Evolutionary conservation across 2,888 invertebrate genomes (phyloP), one percentile per base, ranked within the genome.

Genomic region (Mimas tiliae): DNA sequence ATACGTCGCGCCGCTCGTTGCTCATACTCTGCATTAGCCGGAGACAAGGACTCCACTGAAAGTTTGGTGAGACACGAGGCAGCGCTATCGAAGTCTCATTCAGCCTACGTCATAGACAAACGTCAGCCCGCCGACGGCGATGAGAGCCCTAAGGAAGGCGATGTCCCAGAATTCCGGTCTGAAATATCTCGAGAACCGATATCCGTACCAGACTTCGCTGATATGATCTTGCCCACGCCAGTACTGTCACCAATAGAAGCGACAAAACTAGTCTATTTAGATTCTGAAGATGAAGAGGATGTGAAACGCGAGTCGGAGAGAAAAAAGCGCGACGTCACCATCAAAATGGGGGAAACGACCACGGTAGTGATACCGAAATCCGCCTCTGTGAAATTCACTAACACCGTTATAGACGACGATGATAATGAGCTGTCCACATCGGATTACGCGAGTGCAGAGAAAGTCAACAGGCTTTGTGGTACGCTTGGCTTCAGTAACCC

Each of bases 361-460:
- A 75, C 70, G 89, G 94, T 81, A 91, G 95, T 85, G 91, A 91
- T 86, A 90, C 95, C 66, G 88, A 95, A 86, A 80, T 95, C 71
- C 74, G 95, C 95, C 2, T 95, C 95, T 6, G 95, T 95, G 3
- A 88, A 95, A 66, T 95, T 95, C 75, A 94, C 94, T 11, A 90
- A 92, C 62, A 88, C 94, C 21, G 90, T 89, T n/a, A 87, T 91
- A 33, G 91, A 94, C 21, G 90, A 94, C 58, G 94, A 95, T 67
- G 94, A 94, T 68, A 91, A 90, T 65, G 94, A 95, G 69, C 80
- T 94, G 69, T 96, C 96, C 0, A 96, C 96, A 0, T 96, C 96
- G 6, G 96, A 96, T 80, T 97, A 96, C 84, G 96, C 96, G 65
- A 96, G 96, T 79, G 96, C 96, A 63, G 96, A 96, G 84, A 94